Conservation (phyloP, 2,113 vertebrate genomes). For the Nestor notabilis region DNA sequence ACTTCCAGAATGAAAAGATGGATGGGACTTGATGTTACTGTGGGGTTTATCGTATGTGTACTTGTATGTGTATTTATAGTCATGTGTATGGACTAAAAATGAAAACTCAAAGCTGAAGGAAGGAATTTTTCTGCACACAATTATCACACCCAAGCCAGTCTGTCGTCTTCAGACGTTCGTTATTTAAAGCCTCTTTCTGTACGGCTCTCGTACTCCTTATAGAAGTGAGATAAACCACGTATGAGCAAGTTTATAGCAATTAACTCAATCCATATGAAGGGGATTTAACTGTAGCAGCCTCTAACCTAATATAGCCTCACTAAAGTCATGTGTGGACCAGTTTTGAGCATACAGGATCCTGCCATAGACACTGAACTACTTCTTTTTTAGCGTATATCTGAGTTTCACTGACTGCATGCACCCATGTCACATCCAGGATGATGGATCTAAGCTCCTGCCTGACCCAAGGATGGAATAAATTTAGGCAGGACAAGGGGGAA, state of each 20-base stretch:
- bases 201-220: fast-evolving
- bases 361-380: neutral
- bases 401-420: neutral
- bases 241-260: neutral
- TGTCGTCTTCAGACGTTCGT: neutral
- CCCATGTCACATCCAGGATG: neutral
- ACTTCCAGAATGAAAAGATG: neutral
- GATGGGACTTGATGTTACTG: neutral
- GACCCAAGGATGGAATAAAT: neutral
- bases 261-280: neutral
- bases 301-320: neutral
- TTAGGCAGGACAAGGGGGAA: neutral
- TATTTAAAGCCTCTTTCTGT: neutral
- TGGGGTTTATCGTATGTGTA: fast-evolving
- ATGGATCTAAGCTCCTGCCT: neutral
- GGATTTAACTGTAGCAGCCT: neutral
- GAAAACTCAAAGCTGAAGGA: neutral
- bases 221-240: neutral
- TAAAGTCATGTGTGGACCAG: neutral
- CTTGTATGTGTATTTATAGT: neutral
- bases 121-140: fast-evolving
- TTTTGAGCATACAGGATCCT: neutral
- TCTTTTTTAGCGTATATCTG: neutral
- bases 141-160: neutral
- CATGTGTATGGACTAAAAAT: neutral